Conservation (phyloP, 2,888 invertebrate species). For the Romanomermis culicivorax region DNA sequence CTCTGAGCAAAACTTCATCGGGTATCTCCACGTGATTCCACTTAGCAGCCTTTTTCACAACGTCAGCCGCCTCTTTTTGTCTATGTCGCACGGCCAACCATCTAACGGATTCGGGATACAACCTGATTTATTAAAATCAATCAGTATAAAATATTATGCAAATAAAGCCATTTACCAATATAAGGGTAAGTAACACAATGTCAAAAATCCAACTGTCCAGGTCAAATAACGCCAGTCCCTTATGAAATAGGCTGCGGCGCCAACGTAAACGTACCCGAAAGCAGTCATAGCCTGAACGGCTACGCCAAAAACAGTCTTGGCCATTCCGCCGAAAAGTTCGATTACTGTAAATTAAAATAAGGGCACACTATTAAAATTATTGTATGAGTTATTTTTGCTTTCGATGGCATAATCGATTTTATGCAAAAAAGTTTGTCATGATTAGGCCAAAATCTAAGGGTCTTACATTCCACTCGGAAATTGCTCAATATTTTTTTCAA, state of each 20-base stretch:
- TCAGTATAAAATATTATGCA: too few species aligned
- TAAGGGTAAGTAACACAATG: slow-evolving; percentile 6
- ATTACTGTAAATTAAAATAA: slow-evolving; percentile 9
- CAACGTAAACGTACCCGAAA: slow-evolving; percentile 7
- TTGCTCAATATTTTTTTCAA: too few species aligned
- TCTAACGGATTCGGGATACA: slow-evolving; percentile 11
- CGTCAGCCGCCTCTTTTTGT: slow-evolving; percentile 7
- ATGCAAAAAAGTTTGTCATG: too few species aligned
- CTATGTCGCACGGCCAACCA: slow-evolving; percentile 8
- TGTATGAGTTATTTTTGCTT: neutral
- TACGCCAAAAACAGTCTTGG: slow-evolving; percentile 10
- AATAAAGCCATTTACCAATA: slow-evolving; percentile 11
- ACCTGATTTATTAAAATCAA: neutral
- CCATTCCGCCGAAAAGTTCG: slow-evolving; percentile 10
- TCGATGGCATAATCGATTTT: neutral
- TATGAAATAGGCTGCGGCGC: slow-evolving; percentile 10
- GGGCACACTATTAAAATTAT: neutral
- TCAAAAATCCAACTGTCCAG: neutral
- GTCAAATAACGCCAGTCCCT: slow-evolving; percentile 8
- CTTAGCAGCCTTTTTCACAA: neutral
- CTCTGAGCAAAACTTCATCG: neutral
- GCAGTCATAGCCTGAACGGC: slow-evolving; percentile 7
- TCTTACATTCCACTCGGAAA: too few species aligned
- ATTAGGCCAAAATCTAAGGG: too few species aligned
- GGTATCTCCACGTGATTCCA: slow-evolving; percentile 2